A percentile compares a stretch with the other conserved stretches of the same genome.
Conservation (phyloP, 2,888 invertebrate genomes). For the Papilio gigon region DNA sequence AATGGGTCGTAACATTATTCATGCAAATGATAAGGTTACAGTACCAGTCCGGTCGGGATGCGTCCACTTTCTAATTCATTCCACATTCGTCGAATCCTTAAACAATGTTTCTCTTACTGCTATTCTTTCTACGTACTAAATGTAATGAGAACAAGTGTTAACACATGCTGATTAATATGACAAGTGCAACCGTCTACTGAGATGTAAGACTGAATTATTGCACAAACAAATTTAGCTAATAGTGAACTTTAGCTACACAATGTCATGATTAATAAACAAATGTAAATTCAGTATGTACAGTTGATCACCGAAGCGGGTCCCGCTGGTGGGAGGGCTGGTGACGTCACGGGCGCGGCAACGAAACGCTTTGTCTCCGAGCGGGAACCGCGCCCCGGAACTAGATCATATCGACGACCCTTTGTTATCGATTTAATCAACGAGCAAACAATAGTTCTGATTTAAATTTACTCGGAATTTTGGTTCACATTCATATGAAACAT, state of each 20-base stretch:
- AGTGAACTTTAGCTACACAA: too few relatives aligned
- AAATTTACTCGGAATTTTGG: background rate
- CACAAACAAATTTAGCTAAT: too few relatives aligned
- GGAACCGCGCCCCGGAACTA: conserved; percentile 61
- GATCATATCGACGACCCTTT: conserved; percentile 51
- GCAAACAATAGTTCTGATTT: background rate
- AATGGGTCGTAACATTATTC: conserved; percentile 1
- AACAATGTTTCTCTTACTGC: conserved; percentile 23
- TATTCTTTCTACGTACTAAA: background rate
- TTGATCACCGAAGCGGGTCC: conserved; percentile 1
- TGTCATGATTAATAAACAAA: too few relatives aligned
- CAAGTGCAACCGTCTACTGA: too few relatives aligned
- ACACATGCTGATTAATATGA: background rate
- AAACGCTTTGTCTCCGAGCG: conserved; percentile 37
- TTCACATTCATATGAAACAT: background rate
- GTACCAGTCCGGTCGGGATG: conserved; percentile 6
- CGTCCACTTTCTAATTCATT: conserved; percentile 34
- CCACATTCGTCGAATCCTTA: conserved; percentile 32
- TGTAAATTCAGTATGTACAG: background rate
- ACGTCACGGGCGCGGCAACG: conserved; percentile 34
- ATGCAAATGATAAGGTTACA: conserved; percentile 13
- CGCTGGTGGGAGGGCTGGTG: background rate
- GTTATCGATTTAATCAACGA: conserved; percentile 41
- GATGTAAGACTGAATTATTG: too few relatives aligned
- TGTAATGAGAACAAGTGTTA: too few relatives aligned